A percentile compares a stretch with the other conserved stretches of the same genome.
phyloP scores from a whole-genome alignment of 2,113 vertebrate genomes.

The Lepus europaeus region DNA sequence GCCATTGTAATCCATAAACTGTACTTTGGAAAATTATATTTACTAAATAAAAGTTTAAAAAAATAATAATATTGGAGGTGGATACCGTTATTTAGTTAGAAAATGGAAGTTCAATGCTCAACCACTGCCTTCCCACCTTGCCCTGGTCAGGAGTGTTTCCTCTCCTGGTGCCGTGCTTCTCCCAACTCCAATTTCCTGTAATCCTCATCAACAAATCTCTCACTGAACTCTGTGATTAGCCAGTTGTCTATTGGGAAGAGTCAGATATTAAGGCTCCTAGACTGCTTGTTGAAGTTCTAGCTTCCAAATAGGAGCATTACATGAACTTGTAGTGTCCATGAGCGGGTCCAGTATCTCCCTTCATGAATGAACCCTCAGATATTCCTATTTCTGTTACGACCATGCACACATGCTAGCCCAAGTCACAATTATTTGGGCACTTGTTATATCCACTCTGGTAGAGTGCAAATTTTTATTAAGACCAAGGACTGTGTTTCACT shows the following conservation, averaged over 20 bases:
- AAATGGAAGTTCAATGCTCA: background rate
- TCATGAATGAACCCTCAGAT: background rate
- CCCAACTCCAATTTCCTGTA: background rate
- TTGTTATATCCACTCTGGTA: background rate
- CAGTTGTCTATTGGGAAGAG: background rate
- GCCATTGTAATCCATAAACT: no score
- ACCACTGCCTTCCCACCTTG: background rate
- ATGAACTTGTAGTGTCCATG: background rate
- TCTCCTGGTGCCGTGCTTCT: accelerated
- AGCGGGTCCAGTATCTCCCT: background rate
- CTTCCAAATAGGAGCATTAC: background rate
- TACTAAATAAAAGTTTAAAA: no score
- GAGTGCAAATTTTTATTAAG: background rate
- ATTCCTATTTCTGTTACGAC: background rate
- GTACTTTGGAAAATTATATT: no score
- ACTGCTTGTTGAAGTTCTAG: background rate
- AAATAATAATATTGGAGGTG: background rate
- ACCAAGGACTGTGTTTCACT: background rate
- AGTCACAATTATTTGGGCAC: background rate
- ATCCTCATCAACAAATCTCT: background rate
- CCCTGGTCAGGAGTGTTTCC: background rate
- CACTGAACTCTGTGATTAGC: background rate
- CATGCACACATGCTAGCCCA: background rate
- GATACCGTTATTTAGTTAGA: background rate
- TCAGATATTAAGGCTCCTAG: background rate